Evolutionary conservation across 2,888 invertebrate species (phyloP).

Genomic region (Lottia gigantea): DNA sequence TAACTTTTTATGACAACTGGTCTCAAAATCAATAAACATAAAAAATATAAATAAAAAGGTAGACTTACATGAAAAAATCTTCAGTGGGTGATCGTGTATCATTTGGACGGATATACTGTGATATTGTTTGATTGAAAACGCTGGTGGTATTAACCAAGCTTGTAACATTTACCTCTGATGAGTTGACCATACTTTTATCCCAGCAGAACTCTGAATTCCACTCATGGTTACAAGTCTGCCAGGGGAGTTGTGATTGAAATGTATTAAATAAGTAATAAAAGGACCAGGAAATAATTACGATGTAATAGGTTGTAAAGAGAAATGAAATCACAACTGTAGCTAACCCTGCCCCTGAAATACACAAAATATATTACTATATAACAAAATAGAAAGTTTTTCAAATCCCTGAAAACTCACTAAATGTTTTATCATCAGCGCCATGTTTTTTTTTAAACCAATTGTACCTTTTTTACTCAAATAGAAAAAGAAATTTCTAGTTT

Average conservation of each 20-base stretch:
- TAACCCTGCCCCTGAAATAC: constrained; percentile 83
- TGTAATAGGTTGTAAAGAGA: constrained; percentile 94
- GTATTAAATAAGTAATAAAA: constrained; percentile 93
- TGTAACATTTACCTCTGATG: neutral
- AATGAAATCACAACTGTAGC: constrained; percentile 95
- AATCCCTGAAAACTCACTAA: too few species aligned
- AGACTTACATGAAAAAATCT: constrained; percentile 88
- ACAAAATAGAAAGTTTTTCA: too few species aligned
- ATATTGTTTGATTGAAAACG: constrained; percentile 25
- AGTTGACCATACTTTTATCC: constrained; percentile 69
- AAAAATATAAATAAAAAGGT: neutral
- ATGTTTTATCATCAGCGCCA: too few species aligned
- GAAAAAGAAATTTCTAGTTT: too few species aligned
- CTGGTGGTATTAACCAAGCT: neutral
- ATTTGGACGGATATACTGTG: constrained; percentile 72
- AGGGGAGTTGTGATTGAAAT: constrained; percentile 85
- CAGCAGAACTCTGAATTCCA: constrained; percentile 89
- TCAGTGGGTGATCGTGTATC: constrained; percentile 86
- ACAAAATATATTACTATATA: too few species aligned
- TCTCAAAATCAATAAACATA: neutral
- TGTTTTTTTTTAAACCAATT: too few species aligned
- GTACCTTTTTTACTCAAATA: too few species aligned
- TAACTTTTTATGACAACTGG: too few species aligned
- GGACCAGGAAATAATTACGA: constrained; percentile 93
- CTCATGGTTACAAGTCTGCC: constrained; percentile 86